Conservation (phyloP, 2,797 vertebrate species). For the Acanthurus lineatus region DNA sequence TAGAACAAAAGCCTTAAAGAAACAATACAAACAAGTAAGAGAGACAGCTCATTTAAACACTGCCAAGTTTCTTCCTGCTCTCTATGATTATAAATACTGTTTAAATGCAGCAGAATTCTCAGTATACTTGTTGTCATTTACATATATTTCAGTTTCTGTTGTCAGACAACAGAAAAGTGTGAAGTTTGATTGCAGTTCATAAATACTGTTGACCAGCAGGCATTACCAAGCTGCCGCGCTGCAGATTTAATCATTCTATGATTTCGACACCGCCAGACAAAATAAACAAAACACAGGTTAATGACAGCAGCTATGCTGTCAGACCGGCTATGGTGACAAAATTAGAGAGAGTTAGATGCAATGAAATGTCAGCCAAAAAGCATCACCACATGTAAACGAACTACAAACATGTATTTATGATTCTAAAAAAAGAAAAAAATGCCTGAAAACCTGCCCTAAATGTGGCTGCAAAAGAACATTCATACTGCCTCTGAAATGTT, state of each 20-base stretch:
- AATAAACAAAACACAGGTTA: neutral
- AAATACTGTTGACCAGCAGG: constrained; percentile 9
- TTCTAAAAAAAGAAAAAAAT: too few relatives aligned
- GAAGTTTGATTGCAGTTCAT: neutral
- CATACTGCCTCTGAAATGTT: too few relatives aligned
- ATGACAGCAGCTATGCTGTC: neutral
- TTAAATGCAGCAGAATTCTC: neutral
- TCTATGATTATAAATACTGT: neutral
- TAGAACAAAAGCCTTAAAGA: neutral
- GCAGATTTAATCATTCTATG: neutral
- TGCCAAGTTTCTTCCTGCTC: neutral
- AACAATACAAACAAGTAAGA: neutral
- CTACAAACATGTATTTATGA: too few relatives aligned
- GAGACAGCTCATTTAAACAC: neutral
- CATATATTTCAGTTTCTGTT: neutral
- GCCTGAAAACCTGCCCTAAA: too few relatives aligned
- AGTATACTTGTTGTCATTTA: neutral
- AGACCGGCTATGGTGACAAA: neutral
- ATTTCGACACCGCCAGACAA: too few relatives aligned
- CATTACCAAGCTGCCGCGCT: neutral
- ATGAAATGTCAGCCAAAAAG: neutral
- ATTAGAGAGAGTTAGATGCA: neutral
- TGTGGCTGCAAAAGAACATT: too few relatives aligned
- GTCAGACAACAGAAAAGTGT: neutral
- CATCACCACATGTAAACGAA: too few relatives aligned